These are phyloP conservation scores for Penelope pileata DNA, from an alignment of 2,113 vertebrate species.

Conservation along the genomic window DNA sequence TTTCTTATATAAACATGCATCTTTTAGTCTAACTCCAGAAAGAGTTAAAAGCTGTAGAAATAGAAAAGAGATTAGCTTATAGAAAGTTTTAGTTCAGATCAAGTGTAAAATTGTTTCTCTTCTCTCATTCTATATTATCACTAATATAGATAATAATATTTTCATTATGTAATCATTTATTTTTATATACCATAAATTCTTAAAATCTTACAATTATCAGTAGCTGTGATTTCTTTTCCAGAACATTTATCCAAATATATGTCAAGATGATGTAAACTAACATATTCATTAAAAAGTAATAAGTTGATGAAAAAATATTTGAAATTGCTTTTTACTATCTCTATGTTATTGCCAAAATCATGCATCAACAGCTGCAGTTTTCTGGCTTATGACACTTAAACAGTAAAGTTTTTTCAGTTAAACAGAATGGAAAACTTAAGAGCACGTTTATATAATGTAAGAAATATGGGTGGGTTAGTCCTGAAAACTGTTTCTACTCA, in stretches of 20 bases:
- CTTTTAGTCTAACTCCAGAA: background rate
- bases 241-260: background rate
- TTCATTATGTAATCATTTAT: accelerated
- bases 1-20: background rate
- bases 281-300: background rate
- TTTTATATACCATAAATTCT: accelerated
- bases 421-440: background rate
- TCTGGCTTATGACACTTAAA: background rate
- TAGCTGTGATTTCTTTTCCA: background rate
- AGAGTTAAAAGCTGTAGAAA: background rate
- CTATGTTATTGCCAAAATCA: background rate
- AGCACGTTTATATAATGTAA: background rate
- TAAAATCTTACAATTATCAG: background rate
- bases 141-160: too few relatives aligned
- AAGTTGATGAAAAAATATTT: background rate
- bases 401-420: background rate
- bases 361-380: background rate
- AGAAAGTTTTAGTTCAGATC: background rate
- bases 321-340: background rate
- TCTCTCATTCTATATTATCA: background rate
- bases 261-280: background rate
- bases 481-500: background rate
- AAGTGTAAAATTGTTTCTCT: background rate
- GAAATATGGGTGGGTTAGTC: background rate
- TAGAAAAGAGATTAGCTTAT: accelerated